Evolutionary conservation across 1,140 invertebrate genomes (phyloP), one percentile per base, ranked within the genome.

Genomic region (Parasteatoda tepidariorum): DNA sequence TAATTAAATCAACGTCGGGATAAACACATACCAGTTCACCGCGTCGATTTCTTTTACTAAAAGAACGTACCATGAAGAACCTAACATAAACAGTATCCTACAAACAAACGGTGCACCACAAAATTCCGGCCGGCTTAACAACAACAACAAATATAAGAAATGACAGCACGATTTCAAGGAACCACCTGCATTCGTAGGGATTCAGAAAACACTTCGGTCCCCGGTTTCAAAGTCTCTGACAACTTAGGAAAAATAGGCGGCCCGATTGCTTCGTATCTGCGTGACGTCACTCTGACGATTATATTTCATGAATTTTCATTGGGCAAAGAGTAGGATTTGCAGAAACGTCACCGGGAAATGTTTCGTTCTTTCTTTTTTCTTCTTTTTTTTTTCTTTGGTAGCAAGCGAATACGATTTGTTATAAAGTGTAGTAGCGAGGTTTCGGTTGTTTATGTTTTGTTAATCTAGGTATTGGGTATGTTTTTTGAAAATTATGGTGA

Each of bases 271-370:
- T 28, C 76, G 38, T 34, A 57, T 34, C 15, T n/a, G 15, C 31
- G 22, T 79, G 76, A 79, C 76, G 76, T 79, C 76, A 79, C n/a
- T 15, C 18, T 79, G 64, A 79, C 76, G 76, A 31, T 57, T 4
- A 30, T n/a, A 26, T 22, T 7, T n/a, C 18, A 13, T 41, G 26
- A 15, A 28, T 41, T 24, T 24, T 28, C 13, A 33, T 26, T 57
- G 70, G 30, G 59, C 38, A 73, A 41, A 68, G 66, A 38, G 30
- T 48, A 1, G n/a, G 48, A 55, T 34, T 68, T 26, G n/a, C 18
- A 48, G 38, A 48, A 48, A 48, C 38, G 38, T 18, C 18, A 13
- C 38, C 9, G 9, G 38, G 38, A 48, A n/a, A n/a, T n/a, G n/a
- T n/a, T n/a, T n/a, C n/a, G 11, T 26, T 13, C 13, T 30, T 18